Percentiles rank a stretch among this genome's conserved stretches.
These are phyloP conservation scores for Hydrophis major DNA, from an alignment of 2,797 vertebrate species.

Conservation along the genomic window DNA sequence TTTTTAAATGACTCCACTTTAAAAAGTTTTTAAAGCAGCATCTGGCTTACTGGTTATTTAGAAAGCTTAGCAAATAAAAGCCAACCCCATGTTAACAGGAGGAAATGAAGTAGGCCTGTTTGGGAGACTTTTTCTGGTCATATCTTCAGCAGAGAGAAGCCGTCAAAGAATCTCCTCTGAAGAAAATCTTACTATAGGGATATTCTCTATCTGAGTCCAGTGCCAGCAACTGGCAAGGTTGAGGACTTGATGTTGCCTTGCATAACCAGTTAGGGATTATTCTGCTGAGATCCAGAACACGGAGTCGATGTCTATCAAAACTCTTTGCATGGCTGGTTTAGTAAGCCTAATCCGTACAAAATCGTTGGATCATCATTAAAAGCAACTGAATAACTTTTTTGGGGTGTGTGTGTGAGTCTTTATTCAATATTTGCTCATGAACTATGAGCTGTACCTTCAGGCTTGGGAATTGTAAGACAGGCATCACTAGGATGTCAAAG, in stretches of 20 bases:
- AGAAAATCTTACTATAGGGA: neutral
- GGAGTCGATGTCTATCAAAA: neutral
- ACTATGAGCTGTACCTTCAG: neutral
- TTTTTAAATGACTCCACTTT: neutral
- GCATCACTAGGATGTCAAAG: neutral
- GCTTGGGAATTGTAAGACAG: neutral
- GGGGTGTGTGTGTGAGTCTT: neutral
- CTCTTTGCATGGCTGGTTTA: neutral
- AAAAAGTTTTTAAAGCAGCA: neutral
- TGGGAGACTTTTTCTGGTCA: neutral
- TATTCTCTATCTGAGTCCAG: neutral
- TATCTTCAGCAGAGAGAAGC: neutral
- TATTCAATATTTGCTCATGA: neutral
- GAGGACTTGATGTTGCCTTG: neutral
- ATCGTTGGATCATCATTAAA: neutral
- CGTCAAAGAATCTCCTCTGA: neutral
- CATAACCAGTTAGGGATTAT: neutral
- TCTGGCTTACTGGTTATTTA: neutral
- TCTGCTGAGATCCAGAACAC: neutral
- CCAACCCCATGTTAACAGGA: neutral
- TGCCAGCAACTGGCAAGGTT: neutral
- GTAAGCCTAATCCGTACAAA: neutral
- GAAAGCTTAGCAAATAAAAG: neutral
- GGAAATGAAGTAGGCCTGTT: neutral
- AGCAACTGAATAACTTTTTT: neutral